A percentile compares a stretch with the other conserved stretches of the same genome.
Conservation (phyloP, 1,140 invertebrate genomes). For the Dinoponera quadriceps region DNA sequence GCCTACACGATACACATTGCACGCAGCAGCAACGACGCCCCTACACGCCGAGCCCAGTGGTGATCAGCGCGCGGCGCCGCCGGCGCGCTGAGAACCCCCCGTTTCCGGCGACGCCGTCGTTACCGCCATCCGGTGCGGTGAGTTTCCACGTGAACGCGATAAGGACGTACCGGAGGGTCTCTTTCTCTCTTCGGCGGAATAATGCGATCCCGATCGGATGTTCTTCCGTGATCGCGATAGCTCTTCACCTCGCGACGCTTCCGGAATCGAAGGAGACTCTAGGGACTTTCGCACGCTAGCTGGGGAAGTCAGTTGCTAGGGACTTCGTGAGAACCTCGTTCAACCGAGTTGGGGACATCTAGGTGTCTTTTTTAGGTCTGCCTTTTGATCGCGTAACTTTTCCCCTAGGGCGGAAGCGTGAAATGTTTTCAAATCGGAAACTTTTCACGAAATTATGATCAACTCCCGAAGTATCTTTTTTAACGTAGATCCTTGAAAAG, state of each 20-base stretch:
- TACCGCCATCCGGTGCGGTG: background rate
- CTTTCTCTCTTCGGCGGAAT: background rate
- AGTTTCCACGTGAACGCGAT: background rate
- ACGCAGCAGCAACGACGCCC: constrained; percentile 80
- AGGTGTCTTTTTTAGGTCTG: too few species aligned
- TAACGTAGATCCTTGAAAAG: too few species aligned
- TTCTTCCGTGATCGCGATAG: background rate
- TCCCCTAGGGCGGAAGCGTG: too few species aligned
- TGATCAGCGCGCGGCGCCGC: constrained; percentile 60
- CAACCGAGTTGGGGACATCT: too few species aligned
- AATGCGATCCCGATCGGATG: background rate
- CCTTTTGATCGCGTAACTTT: too few species aligned
- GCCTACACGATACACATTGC: constrained; percentile 83
- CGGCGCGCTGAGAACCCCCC: constrained; percentile 39
- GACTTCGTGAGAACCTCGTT: background rate
- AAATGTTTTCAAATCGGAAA: too few species aligned
- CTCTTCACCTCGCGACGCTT: background rate
- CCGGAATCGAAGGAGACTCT: background rate
- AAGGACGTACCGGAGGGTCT: background rate
- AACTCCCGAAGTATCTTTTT: too few species aligned
- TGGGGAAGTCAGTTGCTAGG: background rate
- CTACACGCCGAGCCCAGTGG: constrained; percentile 76
- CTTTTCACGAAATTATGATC: too few species aligned
- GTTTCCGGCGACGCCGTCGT: background rate
- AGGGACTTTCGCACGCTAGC: background rate